These are phyloP conservation scores for Sinosuthora webbiana DNA, from an alignment of 2,113 vertebrate species.

Conservation along the genomic window DNA sequence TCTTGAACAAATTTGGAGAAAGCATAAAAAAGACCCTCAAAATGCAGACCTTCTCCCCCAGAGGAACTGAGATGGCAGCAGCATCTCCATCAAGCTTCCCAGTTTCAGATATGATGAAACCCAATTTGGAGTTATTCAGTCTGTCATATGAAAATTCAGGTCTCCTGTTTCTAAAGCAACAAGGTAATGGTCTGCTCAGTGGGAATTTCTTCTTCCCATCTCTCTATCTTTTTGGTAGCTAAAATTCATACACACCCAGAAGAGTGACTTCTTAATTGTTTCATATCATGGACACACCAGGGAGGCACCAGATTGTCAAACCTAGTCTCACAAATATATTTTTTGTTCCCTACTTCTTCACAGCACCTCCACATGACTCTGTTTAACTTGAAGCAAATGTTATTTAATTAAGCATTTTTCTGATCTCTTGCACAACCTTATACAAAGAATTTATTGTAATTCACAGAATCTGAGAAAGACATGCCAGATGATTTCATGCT, in stretches of 20 bases:
- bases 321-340: neutral
- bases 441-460: neutral
- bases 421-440: neutral
- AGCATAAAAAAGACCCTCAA: neutral
- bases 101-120: neutral
- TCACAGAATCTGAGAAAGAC: neutral
- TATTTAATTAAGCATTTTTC: neutral
- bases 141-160: neutral
- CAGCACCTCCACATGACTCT: neutral
- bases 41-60: neutral
- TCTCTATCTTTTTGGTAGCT: neutral
- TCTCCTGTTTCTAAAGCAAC: neutral
- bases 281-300: neutral
- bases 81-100: neutral
- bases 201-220: neutral
- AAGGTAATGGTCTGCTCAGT: neutral
- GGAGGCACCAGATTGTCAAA: neutral
- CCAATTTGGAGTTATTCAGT: neutral
- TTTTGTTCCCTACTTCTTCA: neutral
- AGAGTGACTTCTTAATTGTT: neutral
- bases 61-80: neutral
- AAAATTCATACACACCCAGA: neutral
- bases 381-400: neutral
- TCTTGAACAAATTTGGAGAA: neutral
- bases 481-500: neutral